Conservation (phyloP, 2,888 invertebrate genomes). For the Galerucella nymphaeae region DNA sequence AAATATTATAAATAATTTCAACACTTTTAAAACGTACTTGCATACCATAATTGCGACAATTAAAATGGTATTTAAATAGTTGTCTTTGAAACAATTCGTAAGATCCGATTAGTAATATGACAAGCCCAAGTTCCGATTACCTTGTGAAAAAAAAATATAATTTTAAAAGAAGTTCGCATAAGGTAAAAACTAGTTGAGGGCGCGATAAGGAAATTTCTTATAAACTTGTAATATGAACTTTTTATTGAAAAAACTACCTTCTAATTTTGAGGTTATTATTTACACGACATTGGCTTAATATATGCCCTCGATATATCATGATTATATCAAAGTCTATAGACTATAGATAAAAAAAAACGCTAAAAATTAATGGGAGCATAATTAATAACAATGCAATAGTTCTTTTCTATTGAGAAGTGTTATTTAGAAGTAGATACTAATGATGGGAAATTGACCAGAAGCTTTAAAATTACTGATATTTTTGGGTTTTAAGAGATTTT, state of each 20-base stretch:
- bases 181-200: constrained; percentile 6
- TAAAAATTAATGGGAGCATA: no score
- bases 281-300: constrained; percentile 1
- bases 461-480: no score
- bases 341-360: no score
- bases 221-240: constrained; percentile 4
- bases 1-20: neutral
- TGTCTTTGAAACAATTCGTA: neutral
- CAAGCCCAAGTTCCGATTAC: constrained; percentile 4
- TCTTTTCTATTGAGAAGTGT: no score
- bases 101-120: neutral
- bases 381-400: no score
- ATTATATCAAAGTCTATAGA: no score
- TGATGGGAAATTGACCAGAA: no score
- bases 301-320: neutral
- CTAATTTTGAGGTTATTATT: constrained; percentile 7
- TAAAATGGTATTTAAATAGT: neutral
- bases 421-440: no score
- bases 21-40: neutral
- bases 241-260: constrained; percentile 12
- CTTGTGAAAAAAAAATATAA: neutral
- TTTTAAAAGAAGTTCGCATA: neutral
- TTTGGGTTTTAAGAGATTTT: no score
- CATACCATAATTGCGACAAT: neutral
- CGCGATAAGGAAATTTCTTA: neutral